Evolutionary conservation across 1,140 invertebrate genomes (phyloP), one percentile per base, ranked within the genome.

Genomic region (Drosophila arawakana): DNA sequence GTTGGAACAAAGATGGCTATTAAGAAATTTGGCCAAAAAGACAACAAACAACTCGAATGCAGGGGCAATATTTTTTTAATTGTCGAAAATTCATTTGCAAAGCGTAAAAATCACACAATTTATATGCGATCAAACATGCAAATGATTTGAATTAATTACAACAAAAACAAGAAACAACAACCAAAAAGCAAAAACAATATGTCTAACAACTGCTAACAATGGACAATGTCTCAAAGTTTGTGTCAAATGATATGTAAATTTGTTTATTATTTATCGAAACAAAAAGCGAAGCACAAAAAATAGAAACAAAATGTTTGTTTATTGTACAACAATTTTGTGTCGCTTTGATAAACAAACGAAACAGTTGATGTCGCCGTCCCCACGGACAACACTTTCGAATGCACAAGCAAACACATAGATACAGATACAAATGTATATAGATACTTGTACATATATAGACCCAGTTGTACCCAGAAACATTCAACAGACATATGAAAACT

Each of bases 211-310:
- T 71, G 58, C 54, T 70, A 61, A 39, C 68, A 71, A 44, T 71
- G 35, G 55, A 89, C 85, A 89, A 89, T 89, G 84, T 90, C 73
- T 73, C 65, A 80, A 72, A 81, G 75, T 78, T 79, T 80, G 41
- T 81, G 84, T 89, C 80, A 83, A 89, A 67, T 66, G 81, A 81
- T 89, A 88, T 84, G 84, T 89, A 89, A 79, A 89, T 89, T 84
- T 89, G 80, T 89, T 84, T 84, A 84, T 84, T 90, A 81, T 90
- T 84, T 76, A 76, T 57, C 72, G 35, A 67, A 80, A 78, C 61
- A 74, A 70, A 57, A 67, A 71, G 55, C 21, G 57, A 75, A 69
- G 71, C 66, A 69, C 34, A 61, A 35, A 76, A 62, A 81, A 81
- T 60, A 78, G 46, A 73, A 80, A 62, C 69, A 78, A 89, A 88